Evolutionary conservation across 1,140 invertebrate species (phyloP).

Genomic region (Achroia grisella): DNA sequence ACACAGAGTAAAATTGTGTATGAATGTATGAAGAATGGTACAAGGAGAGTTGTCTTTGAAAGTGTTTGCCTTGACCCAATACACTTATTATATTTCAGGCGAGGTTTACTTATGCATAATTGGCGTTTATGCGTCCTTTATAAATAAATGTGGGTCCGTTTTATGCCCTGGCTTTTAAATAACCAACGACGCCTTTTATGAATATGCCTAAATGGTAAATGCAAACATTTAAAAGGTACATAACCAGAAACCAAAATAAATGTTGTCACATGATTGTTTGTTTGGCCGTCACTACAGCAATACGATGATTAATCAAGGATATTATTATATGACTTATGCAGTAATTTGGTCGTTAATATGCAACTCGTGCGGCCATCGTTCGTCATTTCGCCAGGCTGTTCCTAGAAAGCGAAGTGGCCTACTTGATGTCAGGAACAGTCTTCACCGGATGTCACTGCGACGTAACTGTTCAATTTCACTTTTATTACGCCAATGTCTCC

Average conservation of each 20-base stretch:
- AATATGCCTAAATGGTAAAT: constrained; percentile 12
- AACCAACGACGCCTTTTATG: neutral
- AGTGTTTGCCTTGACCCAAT: constrained; percentile 35
- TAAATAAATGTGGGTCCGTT: constrained; percentile 10
- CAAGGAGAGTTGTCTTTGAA: constrained; percentile 15
- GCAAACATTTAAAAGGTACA: constrained; percentile 10
- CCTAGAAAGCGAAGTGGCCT: constrained; percentile 63
- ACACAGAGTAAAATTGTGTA: no score
- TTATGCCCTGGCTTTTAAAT: constrained; percentile 3
- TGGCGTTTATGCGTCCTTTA: constrained; percentile 18
- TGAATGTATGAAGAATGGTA: no score
- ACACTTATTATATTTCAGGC: constrained; percentile 21
- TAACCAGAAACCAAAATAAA: constrained; percentile 7
- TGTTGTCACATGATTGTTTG: constrained; percentile 14
- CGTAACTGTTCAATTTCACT: constrained; percentile 58
- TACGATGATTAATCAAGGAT: constrained; percentile 41
- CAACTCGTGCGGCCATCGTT: constrained; percentile 34
- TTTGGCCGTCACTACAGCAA: constrained; percentile 6
- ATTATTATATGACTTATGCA: constrained; percentile 24
- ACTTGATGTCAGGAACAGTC: constrained; percentile 35
- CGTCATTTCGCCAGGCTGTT: constrained; percentile 54
- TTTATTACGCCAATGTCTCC: constrained; percentile 45
- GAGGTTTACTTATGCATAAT: constrained; percentile 19
- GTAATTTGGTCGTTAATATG: constrained; percentile 46
- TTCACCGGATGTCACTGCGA: constrained; percentile 37